phyloP scores from a whole-genome alignment of 2,888 invertebrate genomes.

The Cephalotes varians region DNA sequence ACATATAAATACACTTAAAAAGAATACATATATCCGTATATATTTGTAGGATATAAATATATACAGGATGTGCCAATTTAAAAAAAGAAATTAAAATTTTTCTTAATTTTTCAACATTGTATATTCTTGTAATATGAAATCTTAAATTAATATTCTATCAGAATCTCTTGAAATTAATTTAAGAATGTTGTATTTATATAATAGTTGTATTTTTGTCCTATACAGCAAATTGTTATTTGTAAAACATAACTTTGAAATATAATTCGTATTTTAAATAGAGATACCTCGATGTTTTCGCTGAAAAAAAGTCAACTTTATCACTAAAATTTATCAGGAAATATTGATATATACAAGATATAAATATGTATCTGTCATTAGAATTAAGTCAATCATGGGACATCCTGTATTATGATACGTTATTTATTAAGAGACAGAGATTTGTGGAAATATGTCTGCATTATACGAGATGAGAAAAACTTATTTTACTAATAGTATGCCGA shows the following conservation, averaged over 20 bases:
- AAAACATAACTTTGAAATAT: background rate
- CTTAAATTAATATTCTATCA: background rate
- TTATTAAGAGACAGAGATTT: conserved; percentile 47
- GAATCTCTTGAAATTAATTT: conserved; percentile 1
- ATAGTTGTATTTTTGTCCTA: background rate
- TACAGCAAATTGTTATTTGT: background rate
- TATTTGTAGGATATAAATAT: conserved; percentile 35
- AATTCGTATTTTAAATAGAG: background rate
- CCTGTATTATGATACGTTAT: conserved; percentile 68
- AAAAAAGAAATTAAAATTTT: background rate
- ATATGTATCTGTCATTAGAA: background rate
- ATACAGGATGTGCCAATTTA: conserved; percentile 38
- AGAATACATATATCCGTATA: conserved; percentile 24
- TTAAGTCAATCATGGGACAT: background rate
- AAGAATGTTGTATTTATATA: background rate
- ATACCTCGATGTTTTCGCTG: background rate
- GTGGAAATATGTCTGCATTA: conserved; percentile 29
- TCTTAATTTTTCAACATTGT: background rate
- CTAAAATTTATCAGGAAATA: background rate
- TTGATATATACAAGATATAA: background rate
- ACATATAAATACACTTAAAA: conserved; percentile 8
- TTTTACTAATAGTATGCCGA: conserved; percentile 53
- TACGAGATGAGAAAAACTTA: conserved; percentile 42
- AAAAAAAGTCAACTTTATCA: background rate
- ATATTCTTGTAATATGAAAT: background rate